Conservation (phyloP, 53 echinoderm and acorn worm genomes). For the Luidia sarsii region DNA sequence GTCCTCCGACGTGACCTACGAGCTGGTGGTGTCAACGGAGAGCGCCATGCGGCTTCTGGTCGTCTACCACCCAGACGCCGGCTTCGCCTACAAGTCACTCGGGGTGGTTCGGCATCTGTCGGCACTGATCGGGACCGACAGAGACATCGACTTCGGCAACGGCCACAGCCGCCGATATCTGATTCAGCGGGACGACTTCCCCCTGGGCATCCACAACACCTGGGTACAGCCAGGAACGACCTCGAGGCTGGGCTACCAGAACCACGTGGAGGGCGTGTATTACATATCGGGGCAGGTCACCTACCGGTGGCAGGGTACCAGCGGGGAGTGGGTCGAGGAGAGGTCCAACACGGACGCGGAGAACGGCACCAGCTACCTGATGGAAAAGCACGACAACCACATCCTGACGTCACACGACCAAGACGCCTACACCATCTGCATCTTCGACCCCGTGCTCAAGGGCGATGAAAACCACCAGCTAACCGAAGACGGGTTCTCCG, state of each 20-base stretch:
- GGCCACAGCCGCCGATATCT: slow-evolving; percentile 45
- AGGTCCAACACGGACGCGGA: background rate
- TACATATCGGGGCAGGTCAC: slow-evolving; percentile 12
- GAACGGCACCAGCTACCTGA: slow-evolving; percentile 28
- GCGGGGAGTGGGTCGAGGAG: slow-evolving; percentile 2
- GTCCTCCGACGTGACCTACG: slow-evolving; percentile 20
- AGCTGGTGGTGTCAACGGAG: slow-evolving; percentile 16
- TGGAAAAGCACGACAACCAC: slow-evolving; percentile 40
- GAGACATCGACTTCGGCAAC: slow-evolving; percentile 36
- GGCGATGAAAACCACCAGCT: slow-evolving; percentile 36
- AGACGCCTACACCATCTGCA: slow-evolving; percentile 8
- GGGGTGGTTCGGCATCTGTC: background rate
- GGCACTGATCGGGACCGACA: slow-evolving; percentile 23
- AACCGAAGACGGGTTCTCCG: slow-evolving; percentile 12
- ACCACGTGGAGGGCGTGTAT: slow-evolving; percentile 39
- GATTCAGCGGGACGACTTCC: slow-evolving; percentile 35
- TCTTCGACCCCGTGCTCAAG: slow-evolving; percentile 34
- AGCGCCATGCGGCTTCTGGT: slow-evolving; percentile 23
- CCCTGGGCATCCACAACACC: slow-evolving; percentile 38
- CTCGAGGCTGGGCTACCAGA: background rate
- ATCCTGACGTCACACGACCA: background rate
- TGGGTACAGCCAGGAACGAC: background rate
- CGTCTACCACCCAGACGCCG: slow-evolving; percentile 26
- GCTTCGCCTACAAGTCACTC: background rate
- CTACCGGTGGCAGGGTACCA: slow-evolving; percentile 29